phyloP scores from a whole-genome alignment of 2,888 invertebrate species.

The Dendrolimus pini region DNA sequence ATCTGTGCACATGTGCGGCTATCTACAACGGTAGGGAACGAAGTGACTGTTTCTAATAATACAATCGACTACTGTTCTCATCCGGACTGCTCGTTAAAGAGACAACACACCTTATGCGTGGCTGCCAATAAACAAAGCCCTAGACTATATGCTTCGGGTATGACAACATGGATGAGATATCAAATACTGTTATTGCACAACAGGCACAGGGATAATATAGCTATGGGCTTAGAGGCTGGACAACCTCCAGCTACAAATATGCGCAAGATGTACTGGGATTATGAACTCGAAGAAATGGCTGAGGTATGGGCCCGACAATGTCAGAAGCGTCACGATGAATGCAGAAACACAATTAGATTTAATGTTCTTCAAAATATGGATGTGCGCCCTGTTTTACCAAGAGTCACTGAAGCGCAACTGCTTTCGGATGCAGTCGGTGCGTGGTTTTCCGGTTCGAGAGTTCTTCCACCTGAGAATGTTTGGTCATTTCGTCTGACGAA shows the following conservation, averaged over 20 bases:
- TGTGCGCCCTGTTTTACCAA: slow-evolving; percentile 50
- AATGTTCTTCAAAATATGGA: slow-evolving; percentile 68
- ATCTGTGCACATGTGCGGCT: slow-evolving; percentile 18
- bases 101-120: slow-evolving; percentile 61
- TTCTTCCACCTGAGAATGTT: slow-evolving; percentile 48
- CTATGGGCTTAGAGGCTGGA: slow-evolving; percentile 62
- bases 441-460: slow-evolving; percentile 64
- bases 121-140: slow-evolving; percentile 49
- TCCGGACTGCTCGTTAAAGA: slow-evolving; percentile 59
- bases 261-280: slow-evolving; percentile 73
- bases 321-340: slow-evolving; percentile 67
- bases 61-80: slow-evolving; percentile 46
- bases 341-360: slow-evolving; percentile 59
- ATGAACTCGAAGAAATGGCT: slow-evolving; percentile 62
- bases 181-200: slow-evolving; percentile 62
- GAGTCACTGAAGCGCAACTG: slow-evolving; percentile 60
- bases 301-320: slow-evolving; percentile 70
- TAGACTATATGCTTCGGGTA: slow-evolving; percentile 56
- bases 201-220: slow-evolving; percentile 62
- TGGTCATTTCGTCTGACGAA: slow-evolving; percentile 54
- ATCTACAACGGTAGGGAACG: too few species aligned
- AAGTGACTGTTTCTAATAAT: not conserved
- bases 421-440: slow-evolving; percentile 62
- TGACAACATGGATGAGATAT: slow-evolving; percentile 67
- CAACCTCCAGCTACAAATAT: slow-evolving; percentile 69